Conservation (phyloP, 2,888 invertebrate species). For the Corythucha ciliata region DNA sequence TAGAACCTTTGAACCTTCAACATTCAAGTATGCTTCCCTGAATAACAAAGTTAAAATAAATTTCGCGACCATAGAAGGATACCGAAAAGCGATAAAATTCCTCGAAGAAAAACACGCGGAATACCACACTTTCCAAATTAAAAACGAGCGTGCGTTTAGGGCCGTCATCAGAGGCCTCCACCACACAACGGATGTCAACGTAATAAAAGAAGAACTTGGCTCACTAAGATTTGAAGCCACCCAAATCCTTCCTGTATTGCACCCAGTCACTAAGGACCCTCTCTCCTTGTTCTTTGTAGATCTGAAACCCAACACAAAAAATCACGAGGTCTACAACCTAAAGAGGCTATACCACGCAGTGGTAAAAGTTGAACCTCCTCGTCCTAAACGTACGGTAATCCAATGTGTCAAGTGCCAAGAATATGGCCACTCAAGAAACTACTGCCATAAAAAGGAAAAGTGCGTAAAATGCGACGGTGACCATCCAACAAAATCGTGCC, state of each 20-base stretch:
- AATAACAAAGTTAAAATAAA: slow-evolving; percentile 5
- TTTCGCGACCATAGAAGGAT: not conserved
- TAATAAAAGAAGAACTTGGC: too few species aligned
- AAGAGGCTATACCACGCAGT: not conserved
- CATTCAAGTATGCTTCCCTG: not conserved
- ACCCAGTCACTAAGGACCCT: not conserved
- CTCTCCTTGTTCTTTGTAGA: not conserved
- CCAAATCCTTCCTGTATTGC: not conserved
- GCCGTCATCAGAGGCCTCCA: not conserved
- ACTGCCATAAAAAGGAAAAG: too few species aligned
- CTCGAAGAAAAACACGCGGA: not conserved
- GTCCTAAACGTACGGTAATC: not conserved
- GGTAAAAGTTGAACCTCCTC: not conserved
- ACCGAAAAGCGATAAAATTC: not conserved
- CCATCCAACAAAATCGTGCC: too few species aligned
- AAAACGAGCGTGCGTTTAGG: not conserved
- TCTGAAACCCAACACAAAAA: not conserved
- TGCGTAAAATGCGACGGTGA: too few species aligned
- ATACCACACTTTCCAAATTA: slow-evolving; percentile 2
- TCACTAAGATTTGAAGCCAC: too few species aligned
- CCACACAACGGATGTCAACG: not conserved
- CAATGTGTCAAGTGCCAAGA: not conserved
- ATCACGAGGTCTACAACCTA: not conserved
- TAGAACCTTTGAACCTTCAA: not conserved
- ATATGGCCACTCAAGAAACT: not conserved